Evolutionary conservation across 92 coral and sea anemone genomes (phyloP), one percentile per base, ranked within the genome.

Genomic region (Zoanthus sansibaricus): DNA sequence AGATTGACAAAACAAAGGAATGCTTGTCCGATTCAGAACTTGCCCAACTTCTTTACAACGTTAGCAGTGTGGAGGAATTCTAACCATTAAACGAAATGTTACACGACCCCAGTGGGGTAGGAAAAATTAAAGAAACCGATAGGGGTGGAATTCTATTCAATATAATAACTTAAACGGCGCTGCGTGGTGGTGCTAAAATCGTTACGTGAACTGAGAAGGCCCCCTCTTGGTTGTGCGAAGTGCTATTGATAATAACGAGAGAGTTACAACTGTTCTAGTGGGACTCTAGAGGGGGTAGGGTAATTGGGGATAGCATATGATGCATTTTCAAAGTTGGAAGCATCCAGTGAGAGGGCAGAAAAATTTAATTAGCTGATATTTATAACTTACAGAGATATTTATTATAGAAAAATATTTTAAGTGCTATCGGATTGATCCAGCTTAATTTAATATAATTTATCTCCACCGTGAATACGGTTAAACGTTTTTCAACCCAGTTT

Each of bases 11-110:
- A 9, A 77, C 62, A 16, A 51, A 72, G 13, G 86, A 90, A 54
- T 55, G 88, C 45, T 48, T 87, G 72, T 87, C 90, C 7, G 91
- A 90, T 48, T 66, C 88, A 25, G 91, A 90, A 77, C 91, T 87
- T 13, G 85, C 67, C 32, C 21, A 75, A 51, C 85, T 90, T 44
- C 67, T 90, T 16, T 64, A 87, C 61, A 87, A 83, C 67, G 82
- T 87, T 21, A 77, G 87, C 72, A 55, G 91, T 46, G 83, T 90
- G 3, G 93, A 90, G 18, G 82, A 90, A 32, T 79, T 45, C 44
- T 79, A n/a, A 79, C 59, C 31, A 9, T 74, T 69, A 14, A 44
- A 25, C 6, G 46, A 69, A 31, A 6, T 67, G 9, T 4, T 2
- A 67, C 18, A 59, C 66, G 17, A 59, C 18, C 15, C 6, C 21